A percentile compares a stretch with the other conserved stretches of the same genome.
Evolutionary conservation across 2,113 vertebrate species (phyloP).

Genomic region (Epinephelus moara): DNA sequence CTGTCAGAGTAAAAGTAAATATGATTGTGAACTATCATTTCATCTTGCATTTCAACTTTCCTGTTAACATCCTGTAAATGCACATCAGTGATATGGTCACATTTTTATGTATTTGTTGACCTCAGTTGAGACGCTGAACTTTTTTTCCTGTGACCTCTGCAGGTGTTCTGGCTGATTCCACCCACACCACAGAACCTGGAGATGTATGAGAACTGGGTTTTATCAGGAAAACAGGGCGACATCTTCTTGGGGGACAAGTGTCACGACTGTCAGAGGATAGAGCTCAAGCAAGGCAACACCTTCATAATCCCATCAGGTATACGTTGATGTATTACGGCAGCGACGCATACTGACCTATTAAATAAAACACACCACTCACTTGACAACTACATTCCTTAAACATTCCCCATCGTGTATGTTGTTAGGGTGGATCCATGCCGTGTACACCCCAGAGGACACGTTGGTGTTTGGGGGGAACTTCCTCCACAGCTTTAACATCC

Average conservation of each 20-base stretch:
- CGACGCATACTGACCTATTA: neutral
- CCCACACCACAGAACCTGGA: constrained; percentile 96
- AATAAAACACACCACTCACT: neutral
- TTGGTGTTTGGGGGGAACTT: constrained; percentile 98
- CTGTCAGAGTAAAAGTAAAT: neutral
- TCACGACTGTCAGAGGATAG: constrained; percentile 94
- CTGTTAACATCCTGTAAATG: neutral
- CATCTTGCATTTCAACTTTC: constrained; percentile 7
- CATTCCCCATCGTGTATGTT: constrained; percentile 24
- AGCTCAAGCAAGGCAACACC: constrained; percentile 96
- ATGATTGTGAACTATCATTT: neutral
- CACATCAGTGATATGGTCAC: neutral
- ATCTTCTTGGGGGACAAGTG: constrained; percentile 98
- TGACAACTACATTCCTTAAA: neutral
- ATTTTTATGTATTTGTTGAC: constrained; percentile 17
- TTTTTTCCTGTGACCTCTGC: constrained; percentile 22
- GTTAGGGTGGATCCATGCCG: constrained; percentile 98
- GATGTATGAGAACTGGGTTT: constrained; percentile 99
- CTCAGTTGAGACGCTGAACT: neutral
- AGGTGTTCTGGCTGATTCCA: constrained; percentile 99
- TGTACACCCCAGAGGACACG: constrained; percentile 97
- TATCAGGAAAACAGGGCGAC: constrained; percentile 98
- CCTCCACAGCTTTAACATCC: constrained; percentile 99
- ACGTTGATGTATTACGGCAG: neutral
- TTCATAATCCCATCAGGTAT: constrained; percentile 98